These are phyloP conservation scores for Hydractinia symbiolongicarpus DNA, from an alignment of 30 jellyfish, hydroid and myxozoan genomes.

Conservation along the genomic window DNA sequence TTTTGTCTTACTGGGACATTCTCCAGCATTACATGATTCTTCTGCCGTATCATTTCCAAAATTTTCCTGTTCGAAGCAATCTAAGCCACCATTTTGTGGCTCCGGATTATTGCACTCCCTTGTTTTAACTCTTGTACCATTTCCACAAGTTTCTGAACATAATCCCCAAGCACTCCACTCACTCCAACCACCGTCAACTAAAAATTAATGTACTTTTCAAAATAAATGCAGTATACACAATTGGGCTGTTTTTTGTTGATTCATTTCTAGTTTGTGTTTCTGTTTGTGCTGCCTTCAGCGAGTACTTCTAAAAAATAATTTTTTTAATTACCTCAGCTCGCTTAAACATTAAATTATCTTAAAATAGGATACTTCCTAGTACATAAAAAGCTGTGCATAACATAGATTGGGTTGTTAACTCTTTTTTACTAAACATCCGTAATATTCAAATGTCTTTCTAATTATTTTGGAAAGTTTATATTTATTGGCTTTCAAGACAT, in stretches of 20 bases:
- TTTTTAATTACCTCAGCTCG: background rate
- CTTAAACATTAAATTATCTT: background rate
- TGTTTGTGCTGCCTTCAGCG: too few species aligned
- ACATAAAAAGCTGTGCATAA: too few species aligned
- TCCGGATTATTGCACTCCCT: constrained; percentile 76
- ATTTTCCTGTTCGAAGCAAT: constrained; percentile 44
- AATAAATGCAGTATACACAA: too few species aligned
- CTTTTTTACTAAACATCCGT: too few species aligned
- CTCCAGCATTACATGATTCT: constrained; percentile 45
- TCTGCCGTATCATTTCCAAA: constrained; percentile 70
- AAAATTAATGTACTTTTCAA: background rate
- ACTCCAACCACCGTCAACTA: constrained; percentile 78
- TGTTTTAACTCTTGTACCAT: constrained; percentile 45
- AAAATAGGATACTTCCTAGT: too few species aligned
- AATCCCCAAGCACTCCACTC: constrained; percentile 82
- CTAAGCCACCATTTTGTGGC: constrained; percentile 76
- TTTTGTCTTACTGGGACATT: constrained; percentile 70
- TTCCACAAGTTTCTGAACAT: constrained; percentile 92
- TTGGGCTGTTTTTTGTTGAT: too few species aligned
- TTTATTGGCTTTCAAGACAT: too few species aligned
- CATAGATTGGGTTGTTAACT: too few species aligned
- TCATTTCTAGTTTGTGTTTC: too few species aligned
- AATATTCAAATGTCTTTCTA: too few species aligned
- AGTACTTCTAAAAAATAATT: too few species aligned
- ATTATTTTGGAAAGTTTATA: too few species aligned